Evolutionary conservation across 2,113 vertebrate species (phyloP), one percentile per base, ranked within the genome.

Genomic region (Acrocephalus kingi): DNA sequence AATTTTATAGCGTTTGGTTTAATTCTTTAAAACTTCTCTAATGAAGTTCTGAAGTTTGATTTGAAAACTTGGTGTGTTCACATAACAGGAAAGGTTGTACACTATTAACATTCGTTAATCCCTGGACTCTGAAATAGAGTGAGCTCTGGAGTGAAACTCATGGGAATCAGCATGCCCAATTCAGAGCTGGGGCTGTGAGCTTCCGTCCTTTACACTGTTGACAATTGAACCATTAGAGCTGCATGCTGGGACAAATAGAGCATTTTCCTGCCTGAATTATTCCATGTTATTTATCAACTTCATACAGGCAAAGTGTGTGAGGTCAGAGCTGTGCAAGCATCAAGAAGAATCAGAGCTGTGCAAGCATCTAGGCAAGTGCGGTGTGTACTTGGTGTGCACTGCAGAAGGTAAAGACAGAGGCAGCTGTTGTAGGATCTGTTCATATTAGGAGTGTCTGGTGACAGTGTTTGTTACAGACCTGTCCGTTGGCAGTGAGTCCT

Each of bases 51-150:
- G 62, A 58, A 41, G n/a, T 56, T 74, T 52, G 2, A 1, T 56
- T 64, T 87, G 62, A 51, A 76, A 79, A 33, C 22, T 48, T 18
- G 17, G 11, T 63, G 77, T 48, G 15, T 75, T 84, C 35, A 25
- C 11, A 7, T 16, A 56, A 45, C 22, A 46, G 31, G n/a, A 33
- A 39, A 43, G 3, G 3, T 37, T 82, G 56, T 39, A 41, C 2
- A 0, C 10, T 45, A 2, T 10, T 37, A 24, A 4, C 3, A 2
- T 33, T 2, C 59, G 15, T 51, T 43, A 45, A 45, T 66, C 7
- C 18, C 28, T 12, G 19, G 31, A 33, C 25, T 72, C 45, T 28
- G 30, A 48, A 59, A 28, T 10, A 11, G 56, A 31, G 20, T 0
- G 2, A 73, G 23, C 9, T 54, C 14, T 22, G 43, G 31, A 68